Base-by-base conservation (phyloP, 2,797 vertebrate species). In the Thripadectes ignobilis region DNA sequence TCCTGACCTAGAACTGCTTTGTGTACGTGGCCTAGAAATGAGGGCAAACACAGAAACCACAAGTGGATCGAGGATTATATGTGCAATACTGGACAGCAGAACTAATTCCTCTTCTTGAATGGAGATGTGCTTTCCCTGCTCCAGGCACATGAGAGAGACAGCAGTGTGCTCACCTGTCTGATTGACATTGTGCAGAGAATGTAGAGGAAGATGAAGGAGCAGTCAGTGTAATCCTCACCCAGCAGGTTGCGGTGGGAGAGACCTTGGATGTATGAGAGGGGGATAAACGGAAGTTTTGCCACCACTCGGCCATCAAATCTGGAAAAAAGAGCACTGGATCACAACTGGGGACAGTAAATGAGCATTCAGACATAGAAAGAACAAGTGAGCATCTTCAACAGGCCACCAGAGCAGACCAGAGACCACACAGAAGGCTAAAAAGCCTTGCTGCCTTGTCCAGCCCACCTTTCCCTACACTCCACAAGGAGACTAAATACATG, bases 111-210 rank as follows among this genome's bases (percentile, higher is more conserved):
- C 46, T 45, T 91, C 32, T 24, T 9, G n/a, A n/a, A n/a, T 9
- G 10, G 26, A 39, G 14, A 49, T 10, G 16, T 14, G 32, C 32
- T 46, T 89, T 79, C 27, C 39, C 39, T 62, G 22, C 48, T 73
- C 32, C 71, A 79, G 43, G 39, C 12, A 29, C 1, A 6, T 10
- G 62, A 32, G 17, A 41, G 45, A 71, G 26, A 82, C 15, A 6
- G 49, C 52, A 46, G 12, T 2, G n/a, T 43, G 89, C 96, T 97
- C 98, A 99, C 99, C 98, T 99, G 99, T 97, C 99, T 98, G 96
- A 99, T 99, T 8, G 99, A 99, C 99, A 99, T 99, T 32, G 99
- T 99, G 97, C 99, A 99, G 71, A 99, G 98, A 83, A 99, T 99
- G 94, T 99, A 99, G 59, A 99, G 98, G 97, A 99, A 99, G 96